These are phyloP conservation scores for Halichondria panicea DNA, from an alignment of 37 sponge, comb jelly and placozoan species.

Conservation along the genomic window DNA sequence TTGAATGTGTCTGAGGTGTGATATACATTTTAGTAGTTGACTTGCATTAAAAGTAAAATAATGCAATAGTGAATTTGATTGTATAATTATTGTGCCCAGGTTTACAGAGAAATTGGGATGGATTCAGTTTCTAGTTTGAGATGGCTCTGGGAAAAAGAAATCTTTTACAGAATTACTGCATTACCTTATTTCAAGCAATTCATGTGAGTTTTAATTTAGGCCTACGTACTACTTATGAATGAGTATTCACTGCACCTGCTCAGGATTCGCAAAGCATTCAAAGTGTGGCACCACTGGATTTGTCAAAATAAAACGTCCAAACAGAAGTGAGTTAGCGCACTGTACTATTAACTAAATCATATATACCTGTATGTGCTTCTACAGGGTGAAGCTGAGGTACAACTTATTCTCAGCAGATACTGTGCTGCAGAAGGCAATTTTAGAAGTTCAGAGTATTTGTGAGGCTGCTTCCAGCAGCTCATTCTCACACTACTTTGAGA, in stretches of 20 bases:
- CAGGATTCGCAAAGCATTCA: slow-evolving; percentile 34
- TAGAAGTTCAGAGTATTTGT: slow-evolving; percentile 7
- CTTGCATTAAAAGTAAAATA: no score
- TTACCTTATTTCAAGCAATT: slow-evolving; percentile 31
- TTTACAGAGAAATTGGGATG: slow-evolving; percentile 9
- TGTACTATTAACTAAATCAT: no score
- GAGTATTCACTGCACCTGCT: not conserved
- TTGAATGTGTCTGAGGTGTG: slow-evolving; percentile 29
- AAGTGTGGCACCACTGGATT: slow-evolving; percentile 28
- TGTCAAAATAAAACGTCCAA: not conserved
- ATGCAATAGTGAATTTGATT: no score
- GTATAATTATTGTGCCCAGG: not conserved
- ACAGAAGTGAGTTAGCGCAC: not conserved
- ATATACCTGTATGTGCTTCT: no score
- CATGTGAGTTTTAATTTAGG: slow-evolving; percentile 1
- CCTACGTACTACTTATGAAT: not conserved
- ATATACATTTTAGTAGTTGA: no score
- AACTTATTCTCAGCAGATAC: slow-evolving; percentile 3
- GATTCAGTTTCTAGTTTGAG: slow-evolving; percentile 19
- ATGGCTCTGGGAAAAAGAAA: slow-evolving; percentile 59
- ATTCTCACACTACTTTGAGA: not conserved
- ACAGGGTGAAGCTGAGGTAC: not conserved
- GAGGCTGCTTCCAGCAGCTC: slow-evolving; percentile 2
- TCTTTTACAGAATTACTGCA: slow-evolving; percentile 19
- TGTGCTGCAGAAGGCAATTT: slow-evolving; percentile 7